These are phyloP conservation scores for Platycercus adscitus DNA, from an alignment of 2,113 vertebrate species.

Conservation along the genomic window DNA sequence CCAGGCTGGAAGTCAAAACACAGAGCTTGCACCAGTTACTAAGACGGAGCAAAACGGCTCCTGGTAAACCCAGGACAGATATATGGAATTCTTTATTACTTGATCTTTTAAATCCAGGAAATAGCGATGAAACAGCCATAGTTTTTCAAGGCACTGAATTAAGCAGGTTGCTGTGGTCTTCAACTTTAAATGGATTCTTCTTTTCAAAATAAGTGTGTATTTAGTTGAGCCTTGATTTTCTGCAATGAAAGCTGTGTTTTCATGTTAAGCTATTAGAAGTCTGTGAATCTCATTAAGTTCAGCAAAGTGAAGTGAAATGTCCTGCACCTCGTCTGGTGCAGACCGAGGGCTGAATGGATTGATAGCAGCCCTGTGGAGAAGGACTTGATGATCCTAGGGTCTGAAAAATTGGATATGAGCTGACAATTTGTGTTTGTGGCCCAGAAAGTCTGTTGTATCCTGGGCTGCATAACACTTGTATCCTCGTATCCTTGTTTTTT, in stretches of 20 bases:
- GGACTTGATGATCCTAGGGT: background rate
- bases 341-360: background rate
- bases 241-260: background rate
- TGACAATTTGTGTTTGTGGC: background rate
- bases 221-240: background rate
- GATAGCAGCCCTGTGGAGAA: background rate
- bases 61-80: no score
- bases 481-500: background rate
- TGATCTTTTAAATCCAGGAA: background rate
- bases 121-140: background rate
- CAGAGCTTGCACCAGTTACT: no score
- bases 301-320: background rate
- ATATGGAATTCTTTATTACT: background rate
- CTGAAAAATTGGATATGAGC: background rate
- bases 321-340: fast-evolving
- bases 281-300: background rate
- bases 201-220: background rate
- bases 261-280: background rate
- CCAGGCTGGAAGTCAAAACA: no score
- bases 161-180: background rate
- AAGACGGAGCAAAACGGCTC: no score
- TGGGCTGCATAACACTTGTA: background rate
- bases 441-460: background rate
- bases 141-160: background rate
- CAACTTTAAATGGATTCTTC: background rate